A percentile compares a stretch with the other conserved stretches of the same genome.
phyloP scores from a whole-genome alignment of 2,797 vertebrate genomes.

The Rhodeus uyekii region DNA sequence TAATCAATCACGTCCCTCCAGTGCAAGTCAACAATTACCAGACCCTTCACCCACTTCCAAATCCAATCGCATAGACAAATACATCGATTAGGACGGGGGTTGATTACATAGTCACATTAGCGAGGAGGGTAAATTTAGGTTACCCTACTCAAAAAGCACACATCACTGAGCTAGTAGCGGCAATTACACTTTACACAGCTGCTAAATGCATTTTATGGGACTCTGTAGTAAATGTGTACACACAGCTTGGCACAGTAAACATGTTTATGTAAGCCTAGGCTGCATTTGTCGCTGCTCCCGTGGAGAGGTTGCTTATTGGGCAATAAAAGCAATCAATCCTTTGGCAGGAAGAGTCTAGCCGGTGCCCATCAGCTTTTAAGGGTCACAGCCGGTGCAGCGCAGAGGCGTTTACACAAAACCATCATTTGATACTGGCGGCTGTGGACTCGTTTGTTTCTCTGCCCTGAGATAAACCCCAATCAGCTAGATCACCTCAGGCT shows the following conservation, averaged over 20 bases:
- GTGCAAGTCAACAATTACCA: conserved; percentile 77
- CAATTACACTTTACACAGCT: conserved; percentile 20
- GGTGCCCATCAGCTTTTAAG: conserved; percentile 28
- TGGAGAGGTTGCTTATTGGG: conserved; percentile 66
- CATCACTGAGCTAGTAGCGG: neutral
- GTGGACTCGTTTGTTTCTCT: conserved; percentile 17
- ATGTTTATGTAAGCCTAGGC: conserved; percentile 66
- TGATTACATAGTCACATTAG: conserved; percentile 57
- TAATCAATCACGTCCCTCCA: conserved; percentile 73
- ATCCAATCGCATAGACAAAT: conserved; percentile 72
- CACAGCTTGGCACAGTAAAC: conserved; percentile 54
- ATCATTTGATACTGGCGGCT: conserved; percentile 42
- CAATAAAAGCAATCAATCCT: conserved; percentile 75
- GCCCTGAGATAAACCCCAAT: conserved; percentile 39
- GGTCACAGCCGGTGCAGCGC: conserved; percentile 37
- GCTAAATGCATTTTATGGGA: conserved; percentile 51
- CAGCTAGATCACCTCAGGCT: conserved; percentile 40
- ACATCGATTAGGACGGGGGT: conserved; percentile 68
- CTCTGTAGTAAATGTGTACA: conserved; percentile 54
- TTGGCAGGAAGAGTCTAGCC: conserved; percentile 58
- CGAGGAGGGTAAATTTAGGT: neutral
- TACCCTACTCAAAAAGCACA: neutral
- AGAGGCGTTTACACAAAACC: conserved; percentile 23
- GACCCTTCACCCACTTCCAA: conserved; percentile 71
- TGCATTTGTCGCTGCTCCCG: conserved; percentile 58